Percentiles rank a stretch among this genome's conserved stretches.
These are phyloP conservation scores for Eupithecia inturbata DNA, from an alignment of 2,888 invertebrate species.

Conservation along the genomic window DNA sequence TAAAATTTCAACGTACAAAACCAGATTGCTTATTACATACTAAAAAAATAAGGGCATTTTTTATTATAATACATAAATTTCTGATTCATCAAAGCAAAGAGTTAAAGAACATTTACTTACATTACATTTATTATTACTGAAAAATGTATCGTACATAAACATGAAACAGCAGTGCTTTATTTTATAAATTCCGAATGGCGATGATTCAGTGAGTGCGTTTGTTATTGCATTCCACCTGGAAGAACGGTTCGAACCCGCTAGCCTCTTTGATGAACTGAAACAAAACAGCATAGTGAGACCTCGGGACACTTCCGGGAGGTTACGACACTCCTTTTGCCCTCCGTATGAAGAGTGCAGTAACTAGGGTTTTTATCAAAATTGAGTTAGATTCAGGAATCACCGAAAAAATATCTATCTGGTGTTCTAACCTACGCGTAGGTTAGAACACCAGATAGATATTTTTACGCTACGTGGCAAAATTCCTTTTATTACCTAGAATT, in stretches of 20 bases:
- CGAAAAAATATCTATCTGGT: too few relatives aligned
- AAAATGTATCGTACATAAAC: slow-evolving; percentile 18
- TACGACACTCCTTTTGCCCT: neutral
- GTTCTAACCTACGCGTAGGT: too few relatives aligned
- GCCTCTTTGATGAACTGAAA: neutral
- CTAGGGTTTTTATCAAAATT: too few relatives aligned
- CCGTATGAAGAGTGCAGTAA: too few relatives aligned
- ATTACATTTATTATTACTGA: neutral
- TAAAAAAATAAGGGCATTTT: neutral
- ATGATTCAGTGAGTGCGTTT: slow-evolving; percentile 35
- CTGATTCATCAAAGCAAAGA: neutral
- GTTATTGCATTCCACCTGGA: slow-evolving; percentile 22
- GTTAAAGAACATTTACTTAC: neutral
- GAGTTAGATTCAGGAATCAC: too few relatives aligned
- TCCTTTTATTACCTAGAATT: too few relatives aligned
- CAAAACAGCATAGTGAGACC: neutral
- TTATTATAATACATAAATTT: neutral
- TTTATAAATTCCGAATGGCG: slow-evolving; percentile 23
- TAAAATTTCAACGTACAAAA: neutral
- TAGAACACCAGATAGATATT: too few relatives aligned
- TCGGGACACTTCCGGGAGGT: neutral
- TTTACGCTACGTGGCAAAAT: too few relatives aligned
- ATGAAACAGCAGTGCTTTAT: slow-evolving; percentile 16
- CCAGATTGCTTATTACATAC: neutral
- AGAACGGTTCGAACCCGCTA: neutral